A percentile compares a stretch with the other conserved stretches of the same genome.
Conservation (phyloP, 2,888 invertebrate genomes). For the Dusona sp. region DNA sequence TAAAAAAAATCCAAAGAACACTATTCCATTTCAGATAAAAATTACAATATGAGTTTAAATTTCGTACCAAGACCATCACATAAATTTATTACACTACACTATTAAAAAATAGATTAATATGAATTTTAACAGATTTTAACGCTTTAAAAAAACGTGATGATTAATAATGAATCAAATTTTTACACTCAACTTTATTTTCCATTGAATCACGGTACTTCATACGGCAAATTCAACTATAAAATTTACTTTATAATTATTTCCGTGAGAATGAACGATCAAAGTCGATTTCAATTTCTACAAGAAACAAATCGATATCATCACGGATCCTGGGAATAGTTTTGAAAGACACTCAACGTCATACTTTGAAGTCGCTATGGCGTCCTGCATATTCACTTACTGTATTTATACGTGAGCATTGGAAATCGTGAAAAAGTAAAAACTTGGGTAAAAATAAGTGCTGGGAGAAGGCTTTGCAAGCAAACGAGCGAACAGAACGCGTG, state of each 20-base stretch:
- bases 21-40: too few relatives aligned
- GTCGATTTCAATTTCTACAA: neutral
- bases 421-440: neutral
- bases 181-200: neutral
- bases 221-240: neutral
- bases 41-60: too few relatives aligned
- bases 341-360: neutral
- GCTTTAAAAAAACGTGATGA: neutral
- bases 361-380: neutral
- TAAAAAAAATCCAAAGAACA: too few relatives aligned
- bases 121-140: neutral
- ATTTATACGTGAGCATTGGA: conserved; percentile 40
- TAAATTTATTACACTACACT: too few relatives aligned
- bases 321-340: neutral
- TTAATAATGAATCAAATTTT: neutral
- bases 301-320: neutral
- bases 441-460: conserved; percentile 20
- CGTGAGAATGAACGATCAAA: neutral
- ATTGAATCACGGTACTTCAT: neutral
- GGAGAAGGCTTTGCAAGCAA: conserved; percentile 19
- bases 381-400: conserved; percentile 6
- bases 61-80: too few relatives aligned
- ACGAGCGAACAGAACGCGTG: conserved; percentile 22
- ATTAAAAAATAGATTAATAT: neutral
- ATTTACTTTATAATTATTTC: neutral